phyloP scores from a whole-genome alignment of 2,888 invertebrate genomes.

The Temnothorax unifasciatus region DNA sequence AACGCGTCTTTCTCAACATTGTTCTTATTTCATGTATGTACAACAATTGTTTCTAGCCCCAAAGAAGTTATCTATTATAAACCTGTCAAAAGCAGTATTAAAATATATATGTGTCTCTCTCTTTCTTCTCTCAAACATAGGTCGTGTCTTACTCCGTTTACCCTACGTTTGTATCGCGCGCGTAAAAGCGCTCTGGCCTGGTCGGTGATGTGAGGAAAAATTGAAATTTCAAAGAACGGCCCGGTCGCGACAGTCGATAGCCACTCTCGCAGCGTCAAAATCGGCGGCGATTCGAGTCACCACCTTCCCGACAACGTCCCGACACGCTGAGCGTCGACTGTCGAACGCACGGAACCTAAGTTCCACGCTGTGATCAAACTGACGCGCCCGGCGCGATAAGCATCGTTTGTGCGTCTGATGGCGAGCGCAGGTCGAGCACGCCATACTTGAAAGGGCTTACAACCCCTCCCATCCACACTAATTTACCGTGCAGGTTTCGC shows the following conservation, averaged over 20 bases:
- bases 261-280: slow-evolving; percentile 24
- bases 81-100: slow-evolving; percentile 1
- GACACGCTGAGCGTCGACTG: slow-evolving; percentile 44
- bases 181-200: slow-evolving; percentile 6
- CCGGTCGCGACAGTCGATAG: slow-evolving; percentile 4
- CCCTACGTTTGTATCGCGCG: not conserved
- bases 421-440: slow-evolving; percentile 55
- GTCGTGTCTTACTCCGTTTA: not conserved
- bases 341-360: slow-evolving; percentile 70
- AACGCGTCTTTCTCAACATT: not conserved
- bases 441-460: slow-evolving; percentile 71
- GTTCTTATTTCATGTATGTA: not conserved
- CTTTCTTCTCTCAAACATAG: not conserved
- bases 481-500: slow-evolving; percentile 71
- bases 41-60: not conserved
- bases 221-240: slow-evolving; percentile 47
- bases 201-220: not conserved
- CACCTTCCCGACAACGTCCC: not conserved
- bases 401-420: slow-evolving; percentile 75
- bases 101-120: not conserved
- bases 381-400: slow-evolving; percentile 64
- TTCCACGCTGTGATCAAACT: slow-evolving; percentile 72
- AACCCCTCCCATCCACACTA: slow-evolving; percentile 60
- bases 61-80: slow-evolving; percentile 11
- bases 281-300: slow-evolving; percentile 21